A percentile compares a stretch with the other conserved stretches of the same genome.
phyloP scores from a whole-genome alignment of 2,113 vertebrate genomes.

The Cyanoramphus novaezelandiae region DNA sequence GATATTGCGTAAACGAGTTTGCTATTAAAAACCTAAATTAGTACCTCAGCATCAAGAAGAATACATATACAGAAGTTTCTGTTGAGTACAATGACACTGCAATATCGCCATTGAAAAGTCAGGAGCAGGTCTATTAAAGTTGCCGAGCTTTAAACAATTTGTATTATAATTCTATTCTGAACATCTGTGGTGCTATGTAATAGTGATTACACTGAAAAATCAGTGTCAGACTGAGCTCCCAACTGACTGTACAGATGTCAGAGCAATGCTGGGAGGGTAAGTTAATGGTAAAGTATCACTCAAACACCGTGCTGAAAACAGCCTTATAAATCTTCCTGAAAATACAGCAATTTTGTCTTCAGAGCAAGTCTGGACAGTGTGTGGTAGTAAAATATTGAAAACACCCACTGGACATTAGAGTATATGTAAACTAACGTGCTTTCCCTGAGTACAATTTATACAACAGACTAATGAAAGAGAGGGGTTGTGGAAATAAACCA shows the following conservation, averaged over 20 bases:
- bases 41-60: background rate
- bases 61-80: background rate
- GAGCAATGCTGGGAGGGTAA: background rate
- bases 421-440: background rate
- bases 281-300: background rate
- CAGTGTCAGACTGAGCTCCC: background rate
- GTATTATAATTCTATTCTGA: background rate
- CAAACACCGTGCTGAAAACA: background rate
- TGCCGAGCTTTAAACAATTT: background rate
- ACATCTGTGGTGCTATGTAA: background rate
- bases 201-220: constrained; percentile 29
- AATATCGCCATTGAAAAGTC: background rate
- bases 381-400: background rate
- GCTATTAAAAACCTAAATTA: background rate
- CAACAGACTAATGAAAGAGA: background rate
- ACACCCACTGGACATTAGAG: background rate
- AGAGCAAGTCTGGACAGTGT: background rate
- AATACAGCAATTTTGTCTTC: background rate
- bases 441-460: background rate
- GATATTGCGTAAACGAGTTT: background rate
- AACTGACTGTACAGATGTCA: constrained; percentile 1
- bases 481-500: background rate
- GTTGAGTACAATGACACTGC: background rate
- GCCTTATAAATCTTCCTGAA: constrained; percentile 17
- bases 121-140: background rate